A percentile compares a stretch with the other conserved stretches of the same genome.
phyloP scores from a whole-genome alignment of 2,113 vertebrate genomes.

The Apeltes quadracus region DNA sequence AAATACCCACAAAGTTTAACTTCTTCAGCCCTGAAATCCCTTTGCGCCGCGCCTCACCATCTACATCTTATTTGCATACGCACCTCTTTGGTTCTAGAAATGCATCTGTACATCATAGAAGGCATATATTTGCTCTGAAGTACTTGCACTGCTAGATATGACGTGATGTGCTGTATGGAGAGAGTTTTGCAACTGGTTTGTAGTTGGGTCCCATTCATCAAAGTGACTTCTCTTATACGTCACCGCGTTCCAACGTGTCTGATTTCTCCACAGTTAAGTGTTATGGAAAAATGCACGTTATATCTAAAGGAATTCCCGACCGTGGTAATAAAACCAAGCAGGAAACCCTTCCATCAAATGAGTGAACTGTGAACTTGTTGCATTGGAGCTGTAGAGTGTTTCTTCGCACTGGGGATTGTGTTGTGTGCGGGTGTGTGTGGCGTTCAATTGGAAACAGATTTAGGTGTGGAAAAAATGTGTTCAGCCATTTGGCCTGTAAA shows the following conservation, averaged over 20 bases:
- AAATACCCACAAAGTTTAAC: slow-evolving; percentile 3
- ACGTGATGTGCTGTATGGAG: background rate
- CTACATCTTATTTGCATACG: background rate
- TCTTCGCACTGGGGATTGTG: background rate
- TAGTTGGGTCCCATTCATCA: background rate
- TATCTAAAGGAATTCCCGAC: too few species aligned
- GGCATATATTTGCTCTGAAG: background rate
- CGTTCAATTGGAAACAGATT: background rate
- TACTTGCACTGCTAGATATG: background rate
- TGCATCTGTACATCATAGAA: background rate
- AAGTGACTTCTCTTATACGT: background rate
- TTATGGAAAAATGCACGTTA: too few species aligned
- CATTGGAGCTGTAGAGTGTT: background rate
- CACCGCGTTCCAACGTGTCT: slow-evolving; percentile 5
- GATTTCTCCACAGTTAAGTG: too few species aligned
- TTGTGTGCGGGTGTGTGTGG: background rate
- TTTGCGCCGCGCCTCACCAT: background rate
- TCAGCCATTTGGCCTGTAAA: background rate
- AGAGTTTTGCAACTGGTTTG: slow-evolving; percentile 2
- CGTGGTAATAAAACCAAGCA: background rate
- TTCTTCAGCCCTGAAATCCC: background rate
- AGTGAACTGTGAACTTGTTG: background rate
- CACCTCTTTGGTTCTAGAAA: background rate
- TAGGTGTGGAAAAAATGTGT: slow-evolving; percentile 1
- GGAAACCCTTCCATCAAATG: background rate